phyloP scores from a whole-genome alignment of 2,888 invertebrate genomes.

The Poecilus cupreus region DNA sequence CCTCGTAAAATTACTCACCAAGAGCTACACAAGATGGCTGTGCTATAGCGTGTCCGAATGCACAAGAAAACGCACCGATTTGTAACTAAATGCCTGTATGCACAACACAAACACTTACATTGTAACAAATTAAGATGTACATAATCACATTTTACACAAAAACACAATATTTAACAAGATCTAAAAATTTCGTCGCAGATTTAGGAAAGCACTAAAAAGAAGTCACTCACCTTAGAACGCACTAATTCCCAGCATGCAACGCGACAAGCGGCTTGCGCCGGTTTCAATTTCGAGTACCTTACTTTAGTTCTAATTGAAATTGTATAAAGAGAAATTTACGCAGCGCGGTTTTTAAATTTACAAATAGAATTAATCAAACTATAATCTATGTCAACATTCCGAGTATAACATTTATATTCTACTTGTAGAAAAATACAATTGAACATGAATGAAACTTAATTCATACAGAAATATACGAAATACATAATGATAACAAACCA shows the following conservation, averaged over 20 bases:
- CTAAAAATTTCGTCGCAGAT: constrained; percentile 45
- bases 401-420: background rate
- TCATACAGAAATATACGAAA: background rate
- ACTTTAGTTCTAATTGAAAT: constrained; percentile 52
- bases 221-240: constrained; percentile 59
- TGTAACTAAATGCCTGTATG: background rate
- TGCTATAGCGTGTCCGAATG: constrained; percentile 44
- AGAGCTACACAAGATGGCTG: constrained; percentile 56
- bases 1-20: constrained; percentile 41
- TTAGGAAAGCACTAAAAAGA: constrained; percentile 55
- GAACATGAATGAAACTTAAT: background rate
- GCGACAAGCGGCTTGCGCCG: constrained; percentile 26
- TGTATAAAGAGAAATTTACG: constrained; percentile 25
- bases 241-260: constrained; percentile 53
- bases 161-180: constrained; percentile 39
- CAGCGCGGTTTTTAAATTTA: background rate
- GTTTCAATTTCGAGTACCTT: constrained; percentile 31
- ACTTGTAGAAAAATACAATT: background rate
- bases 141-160: constrained; percentile 20
- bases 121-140: background rate
- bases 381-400: background rate
- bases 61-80: constrained; percentile 48
- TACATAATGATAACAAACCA: too few relatives aligned
- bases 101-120: constrained; percentile 17
- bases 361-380: background rate